Evolutionary conservation across 2,888 invertebrate genomes (phyloP).

Genomic region (Luffia ferchaultella): DNA sequence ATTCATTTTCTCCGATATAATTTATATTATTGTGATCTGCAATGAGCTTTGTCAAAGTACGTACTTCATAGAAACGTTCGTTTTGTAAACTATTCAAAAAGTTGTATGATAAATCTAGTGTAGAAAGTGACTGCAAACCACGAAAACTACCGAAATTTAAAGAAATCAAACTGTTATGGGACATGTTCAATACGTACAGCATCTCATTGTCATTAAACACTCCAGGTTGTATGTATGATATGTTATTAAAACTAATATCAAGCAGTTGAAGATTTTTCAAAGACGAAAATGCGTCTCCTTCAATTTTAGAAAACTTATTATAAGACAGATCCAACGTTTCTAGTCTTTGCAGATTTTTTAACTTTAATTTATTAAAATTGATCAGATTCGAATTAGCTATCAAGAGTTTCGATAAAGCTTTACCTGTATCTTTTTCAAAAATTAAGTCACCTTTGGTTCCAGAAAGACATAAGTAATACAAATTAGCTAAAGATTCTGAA

Average conservation of each 20-base stretch:
- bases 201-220: conserved; percentile 30
- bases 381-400: conserved; percentile 24
- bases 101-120: conserved; percentile 39
- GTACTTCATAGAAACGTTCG: conserved; percentile 33
- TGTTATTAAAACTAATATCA: conserved; percentile 36
- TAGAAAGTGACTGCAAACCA: conserved; percentile 26
- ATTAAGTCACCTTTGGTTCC: conserved; percentile 21
- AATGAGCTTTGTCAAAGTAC: conserved; percentile 26
- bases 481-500: not conserved
- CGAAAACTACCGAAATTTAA: conserved; percentile 36
- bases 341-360: conserved; percentile 22
- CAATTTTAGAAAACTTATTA: conserved; percentile 25
- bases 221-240: conserved; percentile 34
- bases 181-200: conserved; percentile 30
- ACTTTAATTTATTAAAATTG: conserved; percentile 23
- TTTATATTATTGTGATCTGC: conserved; percentile 36
- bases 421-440: conserved; percentile 21
- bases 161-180: conserved; percentile 30
- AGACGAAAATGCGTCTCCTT: conserved; percentile 24
- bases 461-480: conserved; percentile 24
- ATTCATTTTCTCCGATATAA: conserved; percentile 26
- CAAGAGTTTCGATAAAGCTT: conserved; percentile 21
- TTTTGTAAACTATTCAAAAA: conserved; percentile 28
- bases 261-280: conserved; percentile 22
- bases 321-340: conserved; percentile 24